phyloP scores from a whole-genome alignment of 2,113 vertebrate species.

The Brachyhypopomus occidentalis region DNA sequence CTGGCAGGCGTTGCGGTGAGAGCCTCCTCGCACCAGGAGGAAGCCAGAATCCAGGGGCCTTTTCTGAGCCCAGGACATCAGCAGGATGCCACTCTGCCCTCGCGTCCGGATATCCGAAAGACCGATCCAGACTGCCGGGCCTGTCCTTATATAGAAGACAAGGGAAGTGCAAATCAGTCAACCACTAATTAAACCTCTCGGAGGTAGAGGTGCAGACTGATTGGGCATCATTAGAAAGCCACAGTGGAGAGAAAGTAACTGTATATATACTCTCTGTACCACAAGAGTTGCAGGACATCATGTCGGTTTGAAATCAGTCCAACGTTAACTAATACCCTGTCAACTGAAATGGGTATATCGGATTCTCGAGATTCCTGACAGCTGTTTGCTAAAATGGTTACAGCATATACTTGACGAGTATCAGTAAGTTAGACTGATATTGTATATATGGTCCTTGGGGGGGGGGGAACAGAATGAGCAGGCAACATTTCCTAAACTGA shows the following conservation, averaged over 20 bases:
- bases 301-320: constrained; percentile 29
- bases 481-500: no score
- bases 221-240: constrained; percentile 39
- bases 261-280: constrained; percentile 38
- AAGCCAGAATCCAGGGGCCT: constrained; percentile 64
- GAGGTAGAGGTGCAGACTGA: constrained; percentile 37
- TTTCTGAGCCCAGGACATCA: constrained; percentile 68
- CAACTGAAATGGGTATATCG: not conserved
- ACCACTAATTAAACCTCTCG: constrained; percentile 41
- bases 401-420: no score
- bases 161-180: constrained; percentile 56
- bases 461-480: no score
- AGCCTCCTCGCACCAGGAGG: constrained; percentile 54
- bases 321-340: constrained; percentile 36
- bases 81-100: constrained; percentile 59
- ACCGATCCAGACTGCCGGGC: constrained; percentile 49
- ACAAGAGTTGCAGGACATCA: constrained; percentile 17
- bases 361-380: not conserved
- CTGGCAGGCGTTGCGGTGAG: constrained; percentile 61
- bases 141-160: constrained; percentile 63
- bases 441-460: no score
- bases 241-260: constrained; percentile 6
- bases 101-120: constrained; percentile 71
- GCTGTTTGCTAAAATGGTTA: not conserved
- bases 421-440: no score